Evolutionary conservation across 2,113 vertebrate species (phyloP).

Genomic region (Eonycteris spelaea): DNA sequence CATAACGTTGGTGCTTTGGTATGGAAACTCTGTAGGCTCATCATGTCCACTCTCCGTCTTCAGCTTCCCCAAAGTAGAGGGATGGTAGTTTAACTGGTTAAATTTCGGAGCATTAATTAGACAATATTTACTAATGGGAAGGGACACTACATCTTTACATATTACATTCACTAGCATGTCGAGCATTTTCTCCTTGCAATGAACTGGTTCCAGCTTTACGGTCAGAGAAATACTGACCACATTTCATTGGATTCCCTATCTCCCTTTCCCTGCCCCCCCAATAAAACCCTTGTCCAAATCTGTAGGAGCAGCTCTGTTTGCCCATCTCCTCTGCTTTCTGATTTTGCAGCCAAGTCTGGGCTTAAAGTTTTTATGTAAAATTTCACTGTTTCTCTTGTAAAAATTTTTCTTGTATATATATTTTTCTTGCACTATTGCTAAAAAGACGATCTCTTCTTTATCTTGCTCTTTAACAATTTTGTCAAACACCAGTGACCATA

Average conservation of each 20-base stretch:
- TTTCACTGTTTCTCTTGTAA: no score
- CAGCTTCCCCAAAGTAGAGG: neutral
- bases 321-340: neutral
- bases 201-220: neutral
- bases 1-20: neutral
- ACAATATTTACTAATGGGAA: neutral
- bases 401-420: no score
- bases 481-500: neutral
- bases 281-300: neutral
- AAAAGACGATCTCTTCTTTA: no score
- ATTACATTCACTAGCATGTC: neutral
- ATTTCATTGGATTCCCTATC: neutral
- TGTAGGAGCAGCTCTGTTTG: neutral
- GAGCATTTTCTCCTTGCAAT: neutral
- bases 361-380: neutral
- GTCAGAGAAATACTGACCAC: neutral
- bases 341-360: neutral
- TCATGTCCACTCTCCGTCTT: neutral
- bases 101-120: neutral
- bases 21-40: neutral
- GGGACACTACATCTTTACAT: neutral
- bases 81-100: neutral
- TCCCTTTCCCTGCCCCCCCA: accelerated
- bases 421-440: no score
- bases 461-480: neutral